These are phyloP conservation scores for Octopus bimaculoides DNA, from an alignment of 1,140 invertebrate genomes.

Conservation along the genomic window DNA sequence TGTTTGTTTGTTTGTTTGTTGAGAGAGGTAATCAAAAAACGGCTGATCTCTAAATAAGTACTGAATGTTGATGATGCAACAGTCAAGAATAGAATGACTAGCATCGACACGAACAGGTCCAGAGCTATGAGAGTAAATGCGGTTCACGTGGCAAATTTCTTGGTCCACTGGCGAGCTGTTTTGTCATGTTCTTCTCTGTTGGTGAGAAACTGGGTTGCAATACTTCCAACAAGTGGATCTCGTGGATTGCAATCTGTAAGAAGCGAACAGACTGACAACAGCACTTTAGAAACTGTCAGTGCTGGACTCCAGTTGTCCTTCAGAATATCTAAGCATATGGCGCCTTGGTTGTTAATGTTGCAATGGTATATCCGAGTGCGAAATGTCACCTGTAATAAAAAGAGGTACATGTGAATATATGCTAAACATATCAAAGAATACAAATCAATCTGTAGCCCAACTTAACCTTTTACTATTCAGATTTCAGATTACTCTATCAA, in stretches of 20 bases:
- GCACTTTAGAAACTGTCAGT: conserved; percentile 60
- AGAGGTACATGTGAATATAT: not conserved
- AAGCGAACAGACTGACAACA: conserved; percentile 76
- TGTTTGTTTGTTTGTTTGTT: too few relatives aligned
- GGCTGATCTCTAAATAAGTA: too few relatives aligned
- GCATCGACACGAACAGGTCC: too few relatives aligned
- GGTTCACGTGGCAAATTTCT: conserved; percentile 87
- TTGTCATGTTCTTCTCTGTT: conserved; percentile 97
- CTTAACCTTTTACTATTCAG: too few relatives aligned
- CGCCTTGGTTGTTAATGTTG: conserved; percentile 58
- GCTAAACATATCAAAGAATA: too few relatives aligned
- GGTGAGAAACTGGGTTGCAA: conserved; percentile 96
- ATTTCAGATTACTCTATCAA: too few relatives aligned
- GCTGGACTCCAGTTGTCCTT: conserved; percentile 58
- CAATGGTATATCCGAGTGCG: conserved; percentile 62
- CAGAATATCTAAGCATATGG: conserved; percentile 58
- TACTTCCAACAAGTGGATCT: conserved; percentile 95
- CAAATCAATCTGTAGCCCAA: too few relatives aligned
- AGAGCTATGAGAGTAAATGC: too few relatives aligned
- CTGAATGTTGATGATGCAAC: too few relatives aligned
- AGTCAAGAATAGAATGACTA: too few relatives aligned
- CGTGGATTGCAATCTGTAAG: conserved; percentile 69
- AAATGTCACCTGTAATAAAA: conserved; percentile 80
- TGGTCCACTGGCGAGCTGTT: conserved; percentile 96
- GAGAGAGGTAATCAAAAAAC: too few relatives aligned